A percentile compares a stretch with the other conserved stretches of the same genome.
These are phyloP conservation scores for Leptinotarsa undecemlineata DNA, from an alignment of 1,140 invertebrate species.

Conservation along the genomic window DNA sequence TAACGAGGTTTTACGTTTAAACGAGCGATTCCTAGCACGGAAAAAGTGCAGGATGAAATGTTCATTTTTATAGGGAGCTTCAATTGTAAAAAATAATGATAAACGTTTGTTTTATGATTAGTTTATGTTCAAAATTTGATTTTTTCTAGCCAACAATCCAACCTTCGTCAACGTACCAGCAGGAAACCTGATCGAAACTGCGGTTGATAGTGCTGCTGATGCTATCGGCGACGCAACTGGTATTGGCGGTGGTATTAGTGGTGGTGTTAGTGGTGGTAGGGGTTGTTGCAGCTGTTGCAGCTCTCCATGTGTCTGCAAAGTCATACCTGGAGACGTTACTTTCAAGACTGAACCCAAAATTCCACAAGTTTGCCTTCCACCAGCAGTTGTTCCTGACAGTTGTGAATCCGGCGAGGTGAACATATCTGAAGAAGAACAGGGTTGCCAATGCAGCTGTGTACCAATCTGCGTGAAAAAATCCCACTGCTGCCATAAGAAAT, in stretches of 20 bases:
- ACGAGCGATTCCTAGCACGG: no score
- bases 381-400: background rate
- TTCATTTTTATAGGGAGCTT: no score
- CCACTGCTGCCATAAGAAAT: background rate
- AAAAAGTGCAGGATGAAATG: no score
- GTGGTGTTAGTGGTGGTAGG: background rate
- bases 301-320: background rate
- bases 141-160: constrained; percentile 1
- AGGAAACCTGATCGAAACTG: background rate
- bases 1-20: no score
- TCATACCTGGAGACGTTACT: constrained; percentile 22
- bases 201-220: background rate
- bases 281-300: background rate
- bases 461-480: constrained; percentile 15
- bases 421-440: constrained; percentile 2
- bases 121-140: no score
- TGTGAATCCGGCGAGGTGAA: constrained; percentile 17
- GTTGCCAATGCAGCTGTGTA: background rate
- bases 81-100: no score
- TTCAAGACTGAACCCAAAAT: constrained; percentile 20
- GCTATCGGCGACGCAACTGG: background rate
- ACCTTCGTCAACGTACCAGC: constrained; percentile 17
- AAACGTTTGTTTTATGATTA: no score
- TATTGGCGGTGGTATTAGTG: background rate
- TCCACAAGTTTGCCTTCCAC: constrained; percentile 10